A percentile compares a stretch with the other conserved stretches of the same genome.
These are phyloP conservation scores for Shinisaurus crocodilurus DNA, from an alignment of 2,113 vertebrate genomes.

Conservation along the genomic window DNA sequence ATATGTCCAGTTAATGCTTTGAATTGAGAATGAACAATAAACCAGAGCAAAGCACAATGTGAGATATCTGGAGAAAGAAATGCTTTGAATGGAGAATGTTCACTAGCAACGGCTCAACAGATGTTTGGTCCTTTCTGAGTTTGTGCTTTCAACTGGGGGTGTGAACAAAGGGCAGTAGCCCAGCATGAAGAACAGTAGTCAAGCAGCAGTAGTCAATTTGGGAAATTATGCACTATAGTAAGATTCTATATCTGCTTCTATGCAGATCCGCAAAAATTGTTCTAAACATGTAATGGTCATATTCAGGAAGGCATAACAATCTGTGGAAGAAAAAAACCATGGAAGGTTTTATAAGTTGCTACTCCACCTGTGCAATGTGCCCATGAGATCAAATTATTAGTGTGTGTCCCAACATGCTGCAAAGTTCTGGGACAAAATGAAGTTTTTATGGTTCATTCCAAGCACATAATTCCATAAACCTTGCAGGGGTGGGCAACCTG, in stretches of 20 bases:
- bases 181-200: background rate
- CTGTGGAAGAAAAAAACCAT: background rate
- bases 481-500: no score
- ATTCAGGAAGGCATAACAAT: background rate
- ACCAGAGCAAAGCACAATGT: background rate
- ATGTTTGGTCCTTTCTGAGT: background rate
- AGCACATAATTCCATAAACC: constrained; percentile 1
- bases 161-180: background rate
- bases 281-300: background rate
- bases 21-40: background rate
- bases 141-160: background rate
- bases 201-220: background rate
- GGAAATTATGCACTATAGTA: background rate
- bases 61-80: background rate
- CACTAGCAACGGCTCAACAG: no score
- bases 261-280: background rate
- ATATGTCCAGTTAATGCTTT: background rate
- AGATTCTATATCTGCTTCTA: background rate
- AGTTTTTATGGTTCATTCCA: background rate
- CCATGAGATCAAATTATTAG: background rate
- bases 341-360: background rate
- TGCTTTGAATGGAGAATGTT: background rate
- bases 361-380: background rate
- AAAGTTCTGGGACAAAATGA: background rate
- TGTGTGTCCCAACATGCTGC: background rate